A percentile compares a stretch with the other conserved stretches of the same genome.
Conservation (phyloP, 2,113 vertebrate genomes). For the Lasiurus borealis region DNA sequence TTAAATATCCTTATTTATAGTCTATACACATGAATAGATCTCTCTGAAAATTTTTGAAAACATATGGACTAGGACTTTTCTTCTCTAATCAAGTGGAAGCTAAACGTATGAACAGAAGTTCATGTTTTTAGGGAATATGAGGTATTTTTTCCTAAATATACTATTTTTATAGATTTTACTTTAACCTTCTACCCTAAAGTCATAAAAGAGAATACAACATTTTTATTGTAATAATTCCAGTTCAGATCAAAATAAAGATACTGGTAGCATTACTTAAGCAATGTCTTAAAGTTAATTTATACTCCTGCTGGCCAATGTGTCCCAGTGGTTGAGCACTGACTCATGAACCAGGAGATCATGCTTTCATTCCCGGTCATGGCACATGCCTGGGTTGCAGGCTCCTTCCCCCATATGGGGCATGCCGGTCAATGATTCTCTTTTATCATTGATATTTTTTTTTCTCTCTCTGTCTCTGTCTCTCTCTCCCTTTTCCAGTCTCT, state of each 20-base stretch:
- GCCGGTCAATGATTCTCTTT: no score
- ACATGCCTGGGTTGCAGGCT: no score
- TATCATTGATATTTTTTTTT: no score
- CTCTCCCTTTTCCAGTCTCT: no score
- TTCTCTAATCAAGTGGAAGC: background rate
- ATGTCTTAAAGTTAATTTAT: background rate
- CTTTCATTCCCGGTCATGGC: no score
- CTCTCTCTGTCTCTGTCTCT: no score
- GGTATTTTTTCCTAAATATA: background rate
- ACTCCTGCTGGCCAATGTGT: no score
- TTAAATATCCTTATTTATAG: background rate
- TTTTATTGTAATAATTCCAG: constrained; percentile 46
- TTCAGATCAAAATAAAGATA: constrained; percentile 40
- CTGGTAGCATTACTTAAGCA: background rate
- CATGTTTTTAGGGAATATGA: background rate
- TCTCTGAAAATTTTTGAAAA: background rate
- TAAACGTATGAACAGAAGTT: background rate
- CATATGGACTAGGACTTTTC: background rate
- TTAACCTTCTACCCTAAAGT: background rate
- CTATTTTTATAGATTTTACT: constrained; percentile 21
- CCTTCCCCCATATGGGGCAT: no score
- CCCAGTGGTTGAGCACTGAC: background rate
- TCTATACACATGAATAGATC: background rate
- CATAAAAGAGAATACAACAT: background rate
- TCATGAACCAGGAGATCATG: no score